Conservation (phyloP, 1,140 invertebrate genomes). For the Diachasma alloeum region DNA sequence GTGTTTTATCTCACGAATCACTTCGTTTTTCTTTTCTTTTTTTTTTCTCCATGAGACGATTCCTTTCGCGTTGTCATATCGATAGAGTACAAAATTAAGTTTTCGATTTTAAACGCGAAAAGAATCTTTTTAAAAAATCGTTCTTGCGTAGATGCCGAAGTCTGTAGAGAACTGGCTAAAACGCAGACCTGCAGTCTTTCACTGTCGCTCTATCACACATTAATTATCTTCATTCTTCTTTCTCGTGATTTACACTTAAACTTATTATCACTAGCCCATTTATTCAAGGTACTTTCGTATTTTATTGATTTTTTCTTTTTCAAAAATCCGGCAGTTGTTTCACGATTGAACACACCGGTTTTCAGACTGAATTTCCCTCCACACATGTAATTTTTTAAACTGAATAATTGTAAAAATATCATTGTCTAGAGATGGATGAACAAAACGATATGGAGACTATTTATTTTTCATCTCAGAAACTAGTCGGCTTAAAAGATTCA, state of each 20-base stretch:
- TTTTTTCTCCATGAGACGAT: constrained; percentile 18
- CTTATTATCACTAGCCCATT: constrained; percentile 35
- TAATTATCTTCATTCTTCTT: constrained; percentile 13
- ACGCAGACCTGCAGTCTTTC: constrained; percentile 29
- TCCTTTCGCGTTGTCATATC: constrained; percentile 13
- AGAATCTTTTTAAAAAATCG: constrained; percentile 18
- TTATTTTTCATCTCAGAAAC: background rate
- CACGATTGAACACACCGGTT: constrained; percentile 26
- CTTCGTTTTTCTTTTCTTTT: constrained; percentile 17
- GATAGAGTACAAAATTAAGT: constrained; percentile 23
- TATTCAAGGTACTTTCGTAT: constrained; percentile 36
- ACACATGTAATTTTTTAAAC: constrained; percentile 2
- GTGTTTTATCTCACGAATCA: constrained; percentile 4
- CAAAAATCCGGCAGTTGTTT: constrained; percentile 13
- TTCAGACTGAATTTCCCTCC: background rate
- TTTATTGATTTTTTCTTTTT: background rate
- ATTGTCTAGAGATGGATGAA: background rate
- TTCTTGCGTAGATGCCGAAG: background rate
- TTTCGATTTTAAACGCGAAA: constrained; percentile 11
- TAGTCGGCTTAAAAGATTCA: background rate
- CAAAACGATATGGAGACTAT: no score
- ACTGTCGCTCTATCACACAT: constrained; percentile 21
- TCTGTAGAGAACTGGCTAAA: background rate
- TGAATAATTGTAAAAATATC: background rate
- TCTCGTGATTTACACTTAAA: constrained; percentile 17